These are phyloP conservation scores for Kuschelorhynchus macadamiae DNA, from an alignment of 2,888 invertebrate species.

Conservation along the genomic window DNA sequence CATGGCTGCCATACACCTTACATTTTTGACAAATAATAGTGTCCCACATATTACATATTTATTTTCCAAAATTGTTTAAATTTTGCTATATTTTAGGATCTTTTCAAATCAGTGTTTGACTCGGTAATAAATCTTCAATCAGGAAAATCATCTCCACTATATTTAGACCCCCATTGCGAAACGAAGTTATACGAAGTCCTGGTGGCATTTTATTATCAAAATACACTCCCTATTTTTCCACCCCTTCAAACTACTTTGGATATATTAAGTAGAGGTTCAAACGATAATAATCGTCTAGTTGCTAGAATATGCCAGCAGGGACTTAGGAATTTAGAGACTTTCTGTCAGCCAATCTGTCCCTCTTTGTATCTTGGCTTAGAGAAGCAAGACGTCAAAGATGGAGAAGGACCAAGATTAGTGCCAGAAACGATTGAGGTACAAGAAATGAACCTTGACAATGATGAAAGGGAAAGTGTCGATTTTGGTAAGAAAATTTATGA, in stretches of 20 bases:
- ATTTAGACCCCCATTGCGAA: slow-evolving; percentile 48
- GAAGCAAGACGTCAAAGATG: slow-evolving; percentile 5
- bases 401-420: background rate
- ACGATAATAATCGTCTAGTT: slow-evolving; percentile 43
- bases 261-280: slow-evolving; percentile 50
- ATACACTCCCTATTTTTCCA: slow-evolving; percentile 47
- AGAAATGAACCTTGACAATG: slow-evolving; percentile 18
- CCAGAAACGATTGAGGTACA: slow-evolving; percentile 1
- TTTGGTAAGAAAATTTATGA: slow-evolving; percentile 2
- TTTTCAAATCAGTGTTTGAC: slow-evolving; percentile 49
- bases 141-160: slow-evolving; percentile 46
- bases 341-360: slow-evolving; percentile 56
- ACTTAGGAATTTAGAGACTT: slow-evolving; percentile 49
- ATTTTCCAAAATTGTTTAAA: too few relatives aligned
- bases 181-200: slow-evolving; percentile 51
- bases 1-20: too few relatives aligned
- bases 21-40: background rate
- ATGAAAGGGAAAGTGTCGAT: slow-evolving; percentile 14
- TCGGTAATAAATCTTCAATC: slow-evolving; percentile 49
- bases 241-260: slow-evolving; percentile 49
- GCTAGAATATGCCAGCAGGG: slow-evolving; percentile 49
- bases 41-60: background rate
- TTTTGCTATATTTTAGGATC: slow-evolving; percentile 49
- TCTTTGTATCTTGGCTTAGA: slow-evolving; percentile 40
- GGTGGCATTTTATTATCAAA: slow-evolving; percentile 54